These are phyloP conservation scores for Pasiphila rectangulata DNA, from an alignment of 2,888 invertebrate genomes.

Conservation along the genomic window DNA sequence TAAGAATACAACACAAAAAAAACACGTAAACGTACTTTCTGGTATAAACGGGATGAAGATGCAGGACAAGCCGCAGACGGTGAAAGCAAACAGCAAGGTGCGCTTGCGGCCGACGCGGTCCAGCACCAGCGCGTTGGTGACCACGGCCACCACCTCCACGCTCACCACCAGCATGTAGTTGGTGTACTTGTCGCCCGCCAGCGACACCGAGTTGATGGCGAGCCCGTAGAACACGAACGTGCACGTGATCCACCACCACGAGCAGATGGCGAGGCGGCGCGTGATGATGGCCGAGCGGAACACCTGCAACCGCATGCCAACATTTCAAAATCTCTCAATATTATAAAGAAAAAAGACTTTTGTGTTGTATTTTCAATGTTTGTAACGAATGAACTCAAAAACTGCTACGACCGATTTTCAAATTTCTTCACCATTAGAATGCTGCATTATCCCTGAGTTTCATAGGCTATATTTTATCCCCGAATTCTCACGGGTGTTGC, in stretches of 20 bases:
- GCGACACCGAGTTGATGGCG: conserved; percentile 87
- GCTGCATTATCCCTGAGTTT: too few species aligned
- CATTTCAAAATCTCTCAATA: too few species aligned
- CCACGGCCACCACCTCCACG: conserved; percentile 87
- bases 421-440: too few species aligned
- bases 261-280: conserved; percentile 65
- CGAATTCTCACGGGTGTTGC: too few species aligned
- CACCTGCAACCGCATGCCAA: too few species aligned
- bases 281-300: conserved; percentile 65
- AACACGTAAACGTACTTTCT: conserved; percentile 47
- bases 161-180: conserved; percentile 87
- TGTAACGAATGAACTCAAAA: too few species aligned
- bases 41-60: conserved; percentile 77
- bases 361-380: too few species aligned
- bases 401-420: too few species aligned
- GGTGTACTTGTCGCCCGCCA: conserved; percentile 88
- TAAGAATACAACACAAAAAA: too few species aligned
- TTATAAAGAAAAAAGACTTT: too few species aligned
- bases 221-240: conserved; percentile 91
- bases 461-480: too few species aligned
- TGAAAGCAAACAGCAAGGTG: conserved; percentile 81
- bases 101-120: conserved; percentile 83
- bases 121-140: conserved; percentile 83
- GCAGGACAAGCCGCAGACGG: conserved; percentile 78
- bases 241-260: conserved; percentile 88